Conservation (phyloP, 2,888 invertebrate species). For the Ennomos erosarius region DNA sequence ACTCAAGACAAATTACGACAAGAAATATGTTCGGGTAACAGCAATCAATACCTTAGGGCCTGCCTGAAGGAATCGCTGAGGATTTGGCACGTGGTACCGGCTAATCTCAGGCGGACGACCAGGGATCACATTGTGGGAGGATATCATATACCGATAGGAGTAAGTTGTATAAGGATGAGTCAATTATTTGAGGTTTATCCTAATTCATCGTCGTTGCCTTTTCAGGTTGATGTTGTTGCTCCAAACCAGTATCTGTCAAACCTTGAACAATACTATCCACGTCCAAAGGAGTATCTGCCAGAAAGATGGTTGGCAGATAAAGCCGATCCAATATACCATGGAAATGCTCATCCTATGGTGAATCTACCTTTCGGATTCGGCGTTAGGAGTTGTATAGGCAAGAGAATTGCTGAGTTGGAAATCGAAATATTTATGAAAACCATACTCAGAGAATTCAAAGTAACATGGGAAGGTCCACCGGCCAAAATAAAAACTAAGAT, state of each 20-base stretch:
- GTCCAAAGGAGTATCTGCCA: conserved; percentile 87
- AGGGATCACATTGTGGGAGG: conserved; percentile 72
- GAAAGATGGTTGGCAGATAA: conserved; percentile 88
- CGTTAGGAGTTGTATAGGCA: conserved; percentile 87
- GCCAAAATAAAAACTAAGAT: conserved; percentile 59
- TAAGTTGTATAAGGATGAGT: no score
- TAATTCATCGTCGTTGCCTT: conserved; percentile 43
- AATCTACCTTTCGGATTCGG: conserved; percentile 88
- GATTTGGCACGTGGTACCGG: conserved; percentile 66
- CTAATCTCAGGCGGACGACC: conserved; percentile 67
- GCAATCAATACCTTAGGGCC: conserved; percentile 83
- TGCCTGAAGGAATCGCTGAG: conserved; percentile 87
- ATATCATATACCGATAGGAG: conserved; percentile 74
- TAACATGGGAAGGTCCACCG: conserved; percentile 73
- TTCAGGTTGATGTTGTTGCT: conserved; percentile 90
- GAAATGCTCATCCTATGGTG: conserved; percentile 85
- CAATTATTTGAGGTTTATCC: no score
- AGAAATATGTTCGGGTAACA: conserved; percentile 59
- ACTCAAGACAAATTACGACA: conserved; percentile 80
- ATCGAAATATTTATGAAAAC: conserved; percentile 82
- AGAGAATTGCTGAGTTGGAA: conserved; percentile 90
- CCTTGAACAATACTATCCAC: conserved; percentile 82
- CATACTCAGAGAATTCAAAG: conserved; percentile 57
- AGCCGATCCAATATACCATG: conserved; percentile 64
- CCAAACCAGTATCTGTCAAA: conserved; percentile 88